A percentile compares a stretch with the other conserved stretches of the same genome.
Evolutionary conservation across 2,888 invertebrate species (phyloP).

Genomic region (Drosophila nigricruria): DNA sequence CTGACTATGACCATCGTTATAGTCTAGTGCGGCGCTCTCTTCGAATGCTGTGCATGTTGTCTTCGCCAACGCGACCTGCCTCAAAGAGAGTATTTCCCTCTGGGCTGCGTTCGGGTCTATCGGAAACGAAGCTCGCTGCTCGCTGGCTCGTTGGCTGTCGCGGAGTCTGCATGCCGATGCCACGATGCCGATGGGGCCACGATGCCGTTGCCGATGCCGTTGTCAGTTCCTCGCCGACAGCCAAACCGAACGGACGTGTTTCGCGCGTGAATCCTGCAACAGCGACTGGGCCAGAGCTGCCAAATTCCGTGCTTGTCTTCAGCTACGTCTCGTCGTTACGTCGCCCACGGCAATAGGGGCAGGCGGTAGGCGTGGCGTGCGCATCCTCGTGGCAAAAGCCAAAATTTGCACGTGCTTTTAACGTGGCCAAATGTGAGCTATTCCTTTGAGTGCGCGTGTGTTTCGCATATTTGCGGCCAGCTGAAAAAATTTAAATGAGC

Average conservation of each 20-base stretch:
- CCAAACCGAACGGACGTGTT: slow-evolving; percentile 46
- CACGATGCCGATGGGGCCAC: background rate
- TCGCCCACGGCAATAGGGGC: slow-evolving; percentile 3
- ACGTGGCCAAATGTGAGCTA: slow-evolving; percentile 43
- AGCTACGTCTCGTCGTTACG: slow-evolving; percentile 21
- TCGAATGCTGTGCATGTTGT: slow-evolving; percentile 16
- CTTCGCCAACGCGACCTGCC: slow-evolving; percentile 25
- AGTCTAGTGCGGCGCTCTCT: slow-evolving; percentile 22
- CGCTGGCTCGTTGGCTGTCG: slow-evolving; percentile 9
- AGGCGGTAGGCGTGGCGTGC: slow-evolving; percentile 26
- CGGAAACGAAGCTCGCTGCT: slow-evolving; percentile 17
- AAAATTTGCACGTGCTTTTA: slow-evolving; percentile 59
- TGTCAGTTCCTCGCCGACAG: slow-evolving; percentile 53
- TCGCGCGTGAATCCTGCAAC: slow-evolving; percentile 31
- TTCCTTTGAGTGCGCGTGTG: slow-evolving; percentile 56
- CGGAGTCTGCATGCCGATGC: slow-evolving; percentile 4
- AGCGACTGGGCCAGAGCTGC: slow-evolving; percentile 9
- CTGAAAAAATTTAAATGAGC: slow-evolving; percentile 43
- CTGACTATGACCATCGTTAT: slow-evolving; percentile 10
- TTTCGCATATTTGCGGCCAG: slow-evolving; percentile 44
- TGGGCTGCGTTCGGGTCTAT: slow-evolving; percentile 7
- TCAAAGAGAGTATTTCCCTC: slow-evolving; percentile 61
- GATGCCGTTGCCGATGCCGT: background rate
- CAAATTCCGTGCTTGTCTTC: slow-evolving; percentile 20
- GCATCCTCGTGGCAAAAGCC: slow-evolving; percentile 32